Evolutionary conservation across 2,797 vertebrate genomes (phyloP), one percentile per base, ranked within the genome.

Genomic region (Arvicola amphibius): DNA sequence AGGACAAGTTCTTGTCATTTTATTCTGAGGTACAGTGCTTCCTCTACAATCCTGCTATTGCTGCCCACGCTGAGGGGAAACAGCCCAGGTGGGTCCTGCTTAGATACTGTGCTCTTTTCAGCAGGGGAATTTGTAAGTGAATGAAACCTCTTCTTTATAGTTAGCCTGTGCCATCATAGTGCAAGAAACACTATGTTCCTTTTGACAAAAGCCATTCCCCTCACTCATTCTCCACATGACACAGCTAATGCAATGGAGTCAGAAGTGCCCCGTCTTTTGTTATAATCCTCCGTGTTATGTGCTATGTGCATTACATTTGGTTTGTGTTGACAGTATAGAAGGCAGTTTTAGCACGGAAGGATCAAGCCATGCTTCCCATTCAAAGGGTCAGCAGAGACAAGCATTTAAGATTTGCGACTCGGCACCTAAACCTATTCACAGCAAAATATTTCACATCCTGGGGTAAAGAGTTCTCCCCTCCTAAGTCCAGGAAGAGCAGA

Each of bases 361-460:
- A 76, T 11, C 32, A 48, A 83, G 2, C 65, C 63, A 95, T 69
- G 34, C 19, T 88, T 92, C 69, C 29, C 1, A 34, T 46, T 65
- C 61, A 84, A 84, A 84, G 59, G 40, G 46, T 17, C 10, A 84
- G 16, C 40, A 10, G 37, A 84, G 37, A 84, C 61, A 84, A 43
- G 12, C 8, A 53, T 83, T 85, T 74, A 91, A 92, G 43, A 73
- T 43, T 90, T 83, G 59, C 95, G 46, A 95, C 76, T 87, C 43
- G 23, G 48, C 14, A 32, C 34, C 84, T 63, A 90, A 95, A 78
- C 29, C 27, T 51, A 46, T 40, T 59, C 73, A 34, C 32, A 21
- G 74, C 6, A 32, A 34, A 29, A 29, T 17, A 73, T 40, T 63
- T 7, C 19, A 29, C 23, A 59, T 23, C 19, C 19, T 21, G 25